phyloP scores from a whole-genome alignment of 64 coral and sea anemone species.

The Astreopora myriophthalma region DNA sequence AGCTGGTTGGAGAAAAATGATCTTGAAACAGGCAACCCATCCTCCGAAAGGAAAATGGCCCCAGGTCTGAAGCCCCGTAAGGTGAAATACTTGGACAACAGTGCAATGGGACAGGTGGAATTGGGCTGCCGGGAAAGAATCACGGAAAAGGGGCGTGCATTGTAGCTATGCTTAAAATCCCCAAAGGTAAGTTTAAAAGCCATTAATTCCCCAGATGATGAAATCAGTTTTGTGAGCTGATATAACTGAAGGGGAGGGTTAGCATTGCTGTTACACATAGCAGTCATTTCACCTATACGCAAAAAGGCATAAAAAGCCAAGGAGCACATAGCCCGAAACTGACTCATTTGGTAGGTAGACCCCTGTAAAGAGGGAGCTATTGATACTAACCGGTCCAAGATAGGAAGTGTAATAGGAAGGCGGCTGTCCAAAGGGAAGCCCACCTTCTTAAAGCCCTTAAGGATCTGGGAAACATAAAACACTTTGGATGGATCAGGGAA shows the following conservation, averaged over 20 bases:
- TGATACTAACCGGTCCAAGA: background rate
- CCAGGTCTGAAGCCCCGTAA: background rate
- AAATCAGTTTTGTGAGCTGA: slow-evolving; percentile 27
- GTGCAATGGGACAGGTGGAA: slow-evolving; percentile 21
- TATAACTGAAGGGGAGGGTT: too few relatives aligned
- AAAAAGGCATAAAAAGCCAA: slow-evolving; percentile 51
- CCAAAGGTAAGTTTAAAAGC: slow-evolving; percentile 22
- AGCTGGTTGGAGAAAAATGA: background rate
- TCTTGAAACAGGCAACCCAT: background rate
- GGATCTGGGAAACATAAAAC: background rate
- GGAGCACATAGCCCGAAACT: background rate
- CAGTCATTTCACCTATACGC: slow-evolving; percentile 8
- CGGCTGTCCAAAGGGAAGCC: background rate
- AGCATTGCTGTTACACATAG: background rate
- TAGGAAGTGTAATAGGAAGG: background rate
- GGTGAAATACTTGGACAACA: slow-evolving; percentile 4
- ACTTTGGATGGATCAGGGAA: too few relatives aligned
- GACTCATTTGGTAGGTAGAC: background rate
- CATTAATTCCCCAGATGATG: background rate
- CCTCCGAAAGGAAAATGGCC: slow-evolving; percentile 7
- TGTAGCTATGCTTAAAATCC: slow-evolving; percentile 3
- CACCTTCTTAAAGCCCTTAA: background rate
- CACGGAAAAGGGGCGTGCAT: slow-evolving; percentile 35
- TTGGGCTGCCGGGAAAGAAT: slow-evolving; percentile 8
- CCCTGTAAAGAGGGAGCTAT: background rate